Evolutionary conservation across 1,140 invertebrate genomes (phyloP).

Genomic region (Brachionus paranguensis): DNA sequence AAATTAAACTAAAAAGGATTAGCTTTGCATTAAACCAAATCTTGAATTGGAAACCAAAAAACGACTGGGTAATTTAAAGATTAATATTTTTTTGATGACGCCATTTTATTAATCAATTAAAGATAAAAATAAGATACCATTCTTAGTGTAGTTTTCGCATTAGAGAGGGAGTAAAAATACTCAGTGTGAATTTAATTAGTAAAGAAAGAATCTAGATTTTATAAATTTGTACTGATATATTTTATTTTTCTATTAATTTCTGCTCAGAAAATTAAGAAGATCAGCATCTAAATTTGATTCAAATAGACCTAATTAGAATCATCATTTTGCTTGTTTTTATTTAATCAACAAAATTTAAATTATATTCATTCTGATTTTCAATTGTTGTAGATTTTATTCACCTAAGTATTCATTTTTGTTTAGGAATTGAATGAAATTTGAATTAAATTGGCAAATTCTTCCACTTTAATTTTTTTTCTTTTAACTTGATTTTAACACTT

Average conservation of each 20-base stretch:
- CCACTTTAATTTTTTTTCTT: too few species aligned
- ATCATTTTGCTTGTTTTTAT: neutral
- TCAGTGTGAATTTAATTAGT: neutral
- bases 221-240: neutral
- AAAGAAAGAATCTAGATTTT: neutral
- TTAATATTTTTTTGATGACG: too few species aligned
- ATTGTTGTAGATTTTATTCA: neutral
- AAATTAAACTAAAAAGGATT: too few species aligned
- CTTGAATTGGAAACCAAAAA: too few species aligned
- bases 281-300: neutral
- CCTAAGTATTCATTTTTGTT: neutral
- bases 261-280: neutral
- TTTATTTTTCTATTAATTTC: neutral
- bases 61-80: too few species aligned
- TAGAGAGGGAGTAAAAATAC: neutral
- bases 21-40: too few species aligned
- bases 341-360: neutral
- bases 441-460: too few species aligned
- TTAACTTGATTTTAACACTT: too few species aligned
- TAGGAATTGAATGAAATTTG: neutral
- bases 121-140: neutral
- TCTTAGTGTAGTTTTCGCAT: neutral
- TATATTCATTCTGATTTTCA: neutral
- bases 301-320: neutral
- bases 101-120: too few species aligned